phyloP scores from a whole-genome alignment of 2,113 vertebrate genomes.

The Corythaeola cristata region DNA sequence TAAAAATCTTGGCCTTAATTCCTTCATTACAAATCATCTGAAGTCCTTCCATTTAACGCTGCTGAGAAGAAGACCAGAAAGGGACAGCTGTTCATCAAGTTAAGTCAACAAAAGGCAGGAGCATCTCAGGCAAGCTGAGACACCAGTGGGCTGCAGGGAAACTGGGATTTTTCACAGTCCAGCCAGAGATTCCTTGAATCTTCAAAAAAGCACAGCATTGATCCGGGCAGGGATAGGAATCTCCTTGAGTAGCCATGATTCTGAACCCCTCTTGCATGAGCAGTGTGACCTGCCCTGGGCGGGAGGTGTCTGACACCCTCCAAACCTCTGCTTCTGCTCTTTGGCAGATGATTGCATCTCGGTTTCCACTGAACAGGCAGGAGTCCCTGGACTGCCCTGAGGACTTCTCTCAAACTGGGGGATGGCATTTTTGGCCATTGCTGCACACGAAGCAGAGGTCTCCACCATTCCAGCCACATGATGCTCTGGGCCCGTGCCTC shows the following conservation, averaged over 20 bases:
- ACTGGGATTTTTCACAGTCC: background rate
- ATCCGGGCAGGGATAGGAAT: background rate
- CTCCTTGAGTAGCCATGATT: background rate
- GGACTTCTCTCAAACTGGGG: background rate
- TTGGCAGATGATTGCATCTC: background rate
- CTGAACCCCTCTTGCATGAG: background rate
- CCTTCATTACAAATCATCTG: background rate
- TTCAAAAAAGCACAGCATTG: background rate
- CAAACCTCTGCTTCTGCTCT: background rate
- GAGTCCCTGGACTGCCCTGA: background rate
- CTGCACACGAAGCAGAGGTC: background rate
- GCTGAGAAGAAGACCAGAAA: background rate
- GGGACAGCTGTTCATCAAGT: background rate
- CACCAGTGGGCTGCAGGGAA: background rate
- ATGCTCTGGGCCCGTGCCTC: background rate
- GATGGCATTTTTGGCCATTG: background rate
- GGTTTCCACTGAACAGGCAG: background rate
- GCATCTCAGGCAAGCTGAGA: background rate
- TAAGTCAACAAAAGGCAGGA: background rate
- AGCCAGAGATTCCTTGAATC: background rate
- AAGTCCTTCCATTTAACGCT: background rate
- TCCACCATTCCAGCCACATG: background rate
- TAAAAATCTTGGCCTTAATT: background rate
- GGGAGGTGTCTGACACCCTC: background rate
- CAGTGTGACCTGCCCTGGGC: background rate